Percentiles rank a stretch among this genome's conserved stretches.
phyloP scores from a whole-genome alignment of 2,113 vertebrate genomes.

The Macaca mulatta region DNA sequence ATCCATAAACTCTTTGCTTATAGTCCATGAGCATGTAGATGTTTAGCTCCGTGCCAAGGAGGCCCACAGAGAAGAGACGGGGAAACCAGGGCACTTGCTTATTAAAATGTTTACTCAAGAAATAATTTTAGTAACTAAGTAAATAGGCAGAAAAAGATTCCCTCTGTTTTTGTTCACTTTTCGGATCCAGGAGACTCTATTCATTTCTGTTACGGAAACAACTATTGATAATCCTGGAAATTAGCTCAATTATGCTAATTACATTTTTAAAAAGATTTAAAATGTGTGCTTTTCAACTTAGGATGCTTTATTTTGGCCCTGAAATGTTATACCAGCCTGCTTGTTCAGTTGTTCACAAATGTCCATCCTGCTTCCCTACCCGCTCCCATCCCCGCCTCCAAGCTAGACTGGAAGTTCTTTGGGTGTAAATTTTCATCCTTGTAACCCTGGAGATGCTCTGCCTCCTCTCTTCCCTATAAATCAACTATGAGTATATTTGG shows the following conservation, averaged over 20 bases:
- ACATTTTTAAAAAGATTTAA: not conserved
- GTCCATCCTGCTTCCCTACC: not conserved
- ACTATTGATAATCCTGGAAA: constrained; percentile 28
- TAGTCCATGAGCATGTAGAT: not conserved
- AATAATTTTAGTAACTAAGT: constrained; percentile 15
- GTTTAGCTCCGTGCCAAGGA: not conserved
- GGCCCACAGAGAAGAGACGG: not conserved
- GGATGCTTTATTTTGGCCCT: constrained; percentile 16
- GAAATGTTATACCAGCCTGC: not conserved
- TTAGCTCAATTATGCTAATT: constrained; percentile 7
- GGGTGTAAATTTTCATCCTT: not conserved
- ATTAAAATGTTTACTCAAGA: constrained; percentile 35
- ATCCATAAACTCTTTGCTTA: not conserved
- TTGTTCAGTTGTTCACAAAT: constrained; percentile 21
- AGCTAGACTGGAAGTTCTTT: not conserved
- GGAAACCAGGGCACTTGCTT: not conserved
- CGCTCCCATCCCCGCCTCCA: not conserved
- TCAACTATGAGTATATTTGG: not conserved
- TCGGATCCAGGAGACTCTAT: not conserved
- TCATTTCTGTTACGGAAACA: constrained; percentile 23
- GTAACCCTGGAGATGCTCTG: constrained; percentile 12
- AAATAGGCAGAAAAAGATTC: not conserved
- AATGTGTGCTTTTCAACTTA: not conserved
- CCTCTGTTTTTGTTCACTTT: constrained; percentile 1
- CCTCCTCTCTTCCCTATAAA: not conserved